Conservation (phyloP, 1,140 invertebrate species). For the Aphelenchoides besseyi region DNA sequence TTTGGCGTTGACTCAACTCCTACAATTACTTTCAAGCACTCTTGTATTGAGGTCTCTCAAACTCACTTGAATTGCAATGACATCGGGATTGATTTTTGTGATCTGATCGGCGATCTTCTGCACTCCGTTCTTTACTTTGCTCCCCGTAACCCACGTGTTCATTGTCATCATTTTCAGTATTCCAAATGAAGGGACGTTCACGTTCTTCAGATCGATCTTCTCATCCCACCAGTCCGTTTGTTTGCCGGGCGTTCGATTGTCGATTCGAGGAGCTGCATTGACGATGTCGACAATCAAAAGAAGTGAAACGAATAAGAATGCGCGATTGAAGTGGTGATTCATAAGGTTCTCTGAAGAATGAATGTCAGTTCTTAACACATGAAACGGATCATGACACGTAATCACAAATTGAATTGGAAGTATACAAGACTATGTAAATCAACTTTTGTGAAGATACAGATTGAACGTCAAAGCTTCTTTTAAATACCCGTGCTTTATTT, state of each 20-base stretch:
- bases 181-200: not conserved
- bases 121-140: constrained; percentile 35
- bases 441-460: too few relatives aligned
- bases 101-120: constrained; percentile 49
- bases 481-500: too few relatives aligned
- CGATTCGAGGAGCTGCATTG: not conserved
- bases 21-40: too few relatives aligned
- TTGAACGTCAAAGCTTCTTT: too few relatives aligned
- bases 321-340: too few relatives aligned
- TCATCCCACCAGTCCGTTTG: not conserved
- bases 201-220: not conserved
- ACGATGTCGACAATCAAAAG: not conserved
- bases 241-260: constrained; percentile 2
- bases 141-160: constrained; percentile 45
- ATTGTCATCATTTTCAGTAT: constrained; percentile 41
- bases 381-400: too few relatives aligned
- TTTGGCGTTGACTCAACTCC: not conserved
- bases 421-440: too few relatives aligned
- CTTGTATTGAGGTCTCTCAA: too few relatives aligned
- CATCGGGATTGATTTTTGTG: constrained; percentile 38
- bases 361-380: too few relatives aligned
- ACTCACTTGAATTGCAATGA: constrained; percentile 47
- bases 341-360: too few relatives aligned
- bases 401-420: too few relatives aligned
- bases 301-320: not conserved